Conservation (phyloP, 2,888 invertebrate species). For the Tubiluchus corallicola region DNA sequence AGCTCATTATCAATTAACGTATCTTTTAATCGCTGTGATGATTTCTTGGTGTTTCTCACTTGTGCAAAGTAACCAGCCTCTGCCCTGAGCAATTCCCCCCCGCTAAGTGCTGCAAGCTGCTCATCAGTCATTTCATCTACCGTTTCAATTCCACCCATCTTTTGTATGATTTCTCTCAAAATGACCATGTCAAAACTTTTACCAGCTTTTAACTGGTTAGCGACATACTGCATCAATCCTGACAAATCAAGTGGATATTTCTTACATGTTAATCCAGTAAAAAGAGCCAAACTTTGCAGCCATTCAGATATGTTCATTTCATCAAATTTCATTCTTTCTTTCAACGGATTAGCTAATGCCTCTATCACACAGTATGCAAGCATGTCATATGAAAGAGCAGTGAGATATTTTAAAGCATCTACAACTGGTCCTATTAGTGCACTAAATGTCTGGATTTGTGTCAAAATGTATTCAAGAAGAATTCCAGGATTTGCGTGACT, state of each 20-base stretch:
- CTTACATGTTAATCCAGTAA: slow-evolving; percentile 88
- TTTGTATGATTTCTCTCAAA: slow-evolving; percentile 89
- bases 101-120: slow-evolving; percentile 88
- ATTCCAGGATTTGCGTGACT: slow-evolving; percentile 89
- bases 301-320: slow-evolving; percentile 80
- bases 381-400: slow-evolving; percentile 83
- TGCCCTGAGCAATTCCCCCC: slow-evolving; percentile 80
- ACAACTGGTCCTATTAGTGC: slow-evolving; percentile 89
- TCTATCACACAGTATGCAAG: slow-evolving; percentile 88
- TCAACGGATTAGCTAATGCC: slow-evolving; percentile 54
- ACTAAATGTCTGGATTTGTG: slow-evolving; percentile 77
- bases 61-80: slow-evolving; percentile 86
- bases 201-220: slow-evolving; percentile 85
- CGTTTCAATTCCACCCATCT: slow-evolving; percentile 96
- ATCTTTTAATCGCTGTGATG: slow-evolving; percentile 81
- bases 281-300: slow-evolving; percentile 82
- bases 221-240: slow-evolving; percentile 85
- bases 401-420: slow-evolving; percentile 88
- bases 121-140: slow-evolving; percentile 84
- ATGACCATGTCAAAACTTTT: slow-evolving; percentile 69
- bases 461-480: slow-evolving; percentile 73
- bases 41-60: slow-evolving; percentile 87
- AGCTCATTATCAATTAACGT: slow-evolving; percentile 81
- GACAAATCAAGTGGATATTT: slow-evolving; percentile 91
- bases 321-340: slow-evolving; percentile 56